phyloP scores from a whole-genome alignment of 2,888 invertebrate species.

The Idaea aversata region DNA sequence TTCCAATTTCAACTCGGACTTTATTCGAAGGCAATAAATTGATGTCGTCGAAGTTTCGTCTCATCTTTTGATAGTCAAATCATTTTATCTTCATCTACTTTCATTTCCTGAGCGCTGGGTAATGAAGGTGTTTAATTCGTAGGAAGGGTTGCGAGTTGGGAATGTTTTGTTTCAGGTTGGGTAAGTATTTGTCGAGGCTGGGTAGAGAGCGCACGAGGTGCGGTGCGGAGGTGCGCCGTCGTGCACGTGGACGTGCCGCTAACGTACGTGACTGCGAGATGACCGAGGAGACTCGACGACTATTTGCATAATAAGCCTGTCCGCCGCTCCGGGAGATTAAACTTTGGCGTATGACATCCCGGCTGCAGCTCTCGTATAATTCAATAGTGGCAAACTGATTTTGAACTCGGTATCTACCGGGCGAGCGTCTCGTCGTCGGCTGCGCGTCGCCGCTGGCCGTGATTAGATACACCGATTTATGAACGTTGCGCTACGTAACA shows the following conservation, averaged over 20 bases:
- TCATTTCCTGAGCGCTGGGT: conserved; percentile 53
- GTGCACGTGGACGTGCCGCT: conserved; percentile 27
- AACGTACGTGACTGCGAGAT: conserved; percentile 61
- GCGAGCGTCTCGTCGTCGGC: conserved; percentile 35
- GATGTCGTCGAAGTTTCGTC: conserved; percentile 58
- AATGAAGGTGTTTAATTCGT: conserved; percentile 50
- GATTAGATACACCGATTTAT: conserved; percentile 67
- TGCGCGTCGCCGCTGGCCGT: conserved; percentile 37
- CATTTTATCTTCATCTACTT: conserved; percentile 65
- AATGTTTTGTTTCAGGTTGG: conserved; percentile 21
- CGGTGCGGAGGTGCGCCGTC: conserved; percentile 15
- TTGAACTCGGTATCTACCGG: conserved; percentile 56
- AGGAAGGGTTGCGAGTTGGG: conserved; percentile 12
- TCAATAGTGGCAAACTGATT: conserved; percentile 78
- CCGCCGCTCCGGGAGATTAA: conserved; percentile 73
- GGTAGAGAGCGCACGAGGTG: conserved; percentile 21
- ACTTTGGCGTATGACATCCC: conserved; percentile 75
- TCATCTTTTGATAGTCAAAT: conserved; percentile 69
- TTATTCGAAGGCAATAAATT: conserved; percentile 66
- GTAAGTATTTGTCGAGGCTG: conserved; percentile 25
- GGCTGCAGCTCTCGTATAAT: conserved; percentile 72
- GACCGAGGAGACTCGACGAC: conserved; percentile 63
- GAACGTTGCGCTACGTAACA: conserved; percentile 42
- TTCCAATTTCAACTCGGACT: conserved; percentile 58
- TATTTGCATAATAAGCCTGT: conserved; percentile 77